Percentiles rank a stretch among this genome's conserved stretches.
phyloP scores from a whole-genome alignment of 2,797 vertebrate species.

The Hoplostethus mediterraneus region DNA sequence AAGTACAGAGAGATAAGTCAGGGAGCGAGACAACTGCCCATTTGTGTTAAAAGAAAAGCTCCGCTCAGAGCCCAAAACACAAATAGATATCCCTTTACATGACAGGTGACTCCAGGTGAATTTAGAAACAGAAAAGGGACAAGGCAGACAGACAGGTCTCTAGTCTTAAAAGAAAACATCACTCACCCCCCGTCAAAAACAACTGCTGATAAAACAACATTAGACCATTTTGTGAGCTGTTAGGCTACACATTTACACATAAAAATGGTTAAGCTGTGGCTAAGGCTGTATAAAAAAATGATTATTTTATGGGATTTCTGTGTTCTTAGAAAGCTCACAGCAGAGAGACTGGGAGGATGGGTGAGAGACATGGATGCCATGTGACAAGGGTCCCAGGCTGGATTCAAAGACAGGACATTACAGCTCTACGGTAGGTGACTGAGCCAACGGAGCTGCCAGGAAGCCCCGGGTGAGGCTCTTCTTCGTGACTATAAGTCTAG shows the following conservation, averaged over 20 bases:
- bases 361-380: neutral
- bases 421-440: neutral
- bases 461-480: neutral
- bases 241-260: too few relatives aligned
- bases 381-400: neutral
- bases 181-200: neutral
- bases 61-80: constrained; percentile 59
- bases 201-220: neutral
- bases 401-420: neutral
- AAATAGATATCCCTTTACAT: constrained; percentile 59
- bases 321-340: too few relatives aligned
- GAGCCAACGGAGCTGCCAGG: neutral
- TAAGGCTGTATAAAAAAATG: too few relatives aligned
- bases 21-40: constrained; percentile 69
- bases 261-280: too few relatives aligned
- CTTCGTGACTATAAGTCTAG: constrained; percentile 2
- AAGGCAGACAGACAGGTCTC: constrained; percentile 17
- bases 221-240: neutral
- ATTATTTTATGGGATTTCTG: too few relatives aligned
- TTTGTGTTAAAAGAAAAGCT: constrained; percentile 77
- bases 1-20: constrained; percentile 80
- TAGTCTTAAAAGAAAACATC: neutral
- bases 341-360: neutral
- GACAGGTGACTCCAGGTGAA: constrained; percentile 47
- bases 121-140: constrained; percentile 43